Base-by-base conservation (phyloP, 2,113 vertebrate species). In the Speoplatyrhinus poulsoni region DNA sequence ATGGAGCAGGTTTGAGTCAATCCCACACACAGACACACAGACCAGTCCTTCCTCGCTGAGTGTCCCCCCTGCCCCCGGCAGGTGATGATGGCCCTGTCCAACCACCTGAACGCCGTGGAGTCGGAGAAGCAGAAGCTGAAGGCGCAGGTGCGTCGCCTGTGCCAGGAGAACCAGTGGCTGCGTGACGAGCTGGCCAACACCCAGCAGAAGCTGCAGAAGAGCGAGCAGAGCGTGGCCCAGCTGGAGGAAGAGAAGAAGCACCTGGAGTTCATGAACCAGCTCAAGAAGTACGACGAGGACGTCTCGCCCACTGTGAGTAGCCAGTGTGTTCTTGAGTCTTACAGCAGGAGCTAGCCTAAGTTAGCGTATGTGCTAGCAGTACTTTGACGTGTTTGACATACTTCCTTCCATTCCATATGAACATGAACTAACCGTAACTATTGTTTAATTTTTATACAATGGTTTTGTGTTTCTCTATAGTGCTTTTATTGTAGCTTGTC, bases 191-290 rank as follows among this genome's bases (percentile, higher is more conserved):
- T 99, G 75, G 97, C 98, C 5, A 97, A 98, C 83, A 99, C 98
- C 13, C 98, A 99, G 92, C 97, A 99, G 90, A 96, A 98, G 85
- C 93, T 99, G 60, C 98, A 99, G 90, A 96, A 93, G 72, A 99
- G 98, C 2, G 97, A 99, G 12, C 98, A 99, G 86, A 96, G 88
- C 0, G 98, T 99, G 82, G 97, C 98, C 13, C 98, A 99, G 85
- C 93, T 99, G 47, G 98, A 99, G 88, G 98, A 99, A 85, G 98
- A 99, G 81, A 99, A 99, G 91, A 99, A 98, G 65, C 96, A 99
- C 78, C 92, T 99, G 64, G 96, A 98, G 87, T 99, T 99, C 86
- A 95, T 99, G 95, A 96, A 98, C 82, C 96, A 98, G 92, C 92
- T 99, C 64, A 96, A 98, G 84, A 98, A 99, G 75, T 99, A 99